Evolutionary conservation across 1,140 invertebrate genomes (phyloP).

Genomic region (Drosophila bocki): DNA sequence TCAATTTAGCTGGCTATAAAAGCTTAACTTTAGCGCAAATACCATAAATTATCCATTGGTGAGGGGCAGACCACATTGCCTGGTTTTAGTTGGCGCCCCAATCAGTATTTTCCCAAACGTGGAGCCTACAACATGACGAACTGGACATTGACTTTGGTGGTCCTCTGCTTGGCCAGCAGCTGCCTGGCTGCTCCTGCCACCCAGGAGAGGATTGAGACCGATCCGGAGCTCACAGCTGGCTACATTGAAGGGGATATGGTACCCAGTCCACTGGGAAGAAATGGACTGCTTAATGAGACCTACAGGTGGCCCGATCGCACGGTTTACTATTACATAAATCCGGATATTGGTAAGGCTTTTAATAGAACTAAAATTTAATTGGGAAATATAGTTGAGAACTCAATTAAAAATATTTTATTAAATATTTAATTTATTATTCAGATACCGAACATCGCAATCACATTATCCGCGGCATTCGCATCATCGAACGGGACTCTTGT

Average conservation of each 20-base stretch:
- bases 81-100: not conserved
- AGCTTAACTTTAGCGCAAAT: not conserved
- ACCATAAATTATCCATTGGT: constrained; percentile 48
- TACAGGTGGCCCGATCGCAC: constrained; percentile 88
- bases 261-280: constrained; percentile 59
- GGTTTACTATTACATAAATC: constrained; percentile 87
- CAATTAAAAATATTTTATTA: not conserved
- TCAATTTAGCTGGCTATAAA: constrained; percentile 34
- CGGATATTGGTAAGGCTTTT: constrained; percentile 49
- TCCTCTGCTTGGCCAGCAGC: constrained; percentile 21
- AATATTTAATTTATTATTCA: constrained; percentile 2
- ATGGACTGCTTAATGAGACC: constrained; percentile 87
- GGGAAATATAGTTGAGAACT: not conserved
- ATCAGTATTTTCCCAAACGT: constrained; percentile 18
- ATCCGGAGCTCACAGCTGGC: constrained; percentile 68
- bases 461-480: constrained; percentile 52
- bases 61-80: constrained; percentile 1
- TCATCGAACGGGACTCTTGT: constrained; percentile 55
- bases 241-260: constrained; percentile 72
- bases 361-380: too few relatives aligned
- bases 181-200: constrained; percentile 36
- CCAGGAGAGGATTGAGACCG: constrained; percentile 32
- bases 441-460: constrained; percentile 60
- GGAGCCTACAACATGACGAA: constrained; percentile 27
- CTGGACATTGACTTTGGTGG: not conserved